Evolutionary conservation across 2,113 vertebrate genomes (phyloP).

Genomic region (Lepus timidus): DNA sequence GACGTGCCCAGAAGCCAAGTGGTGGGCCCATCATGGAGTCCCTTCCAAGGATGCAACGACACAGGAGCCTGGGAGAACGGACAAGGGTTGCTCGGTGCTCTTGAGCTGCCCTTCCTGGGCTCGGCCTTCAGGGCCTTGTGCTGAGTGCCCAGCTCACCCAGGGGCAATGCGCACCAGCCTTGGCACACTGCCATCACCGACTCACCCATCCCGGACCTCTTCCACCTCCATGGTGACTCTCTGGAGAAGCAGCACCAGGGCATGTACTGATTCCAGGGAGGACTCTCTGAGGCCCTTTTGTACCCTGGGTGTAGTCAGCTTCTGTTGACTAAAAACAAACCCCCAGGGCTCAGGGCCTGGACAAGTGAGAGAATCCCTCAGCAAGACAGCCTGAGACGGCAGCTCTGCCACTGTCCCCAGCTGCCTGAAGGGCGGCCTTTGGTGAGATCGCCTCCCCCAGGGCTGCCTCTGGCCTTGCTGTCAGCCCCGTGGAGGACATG

Average conservation of each 20-base stretch:
- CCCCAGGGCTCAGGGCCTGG: background rate
- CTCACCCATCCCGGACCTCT: background rate
- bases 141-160: background rate
- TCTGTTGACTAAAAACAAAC: conserved; percentile 7
- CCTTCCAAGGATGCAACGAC: background rate
- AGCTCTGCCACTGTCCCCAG: background rate
- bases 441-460: background rate
- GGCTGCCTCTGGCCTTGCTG: background rate
- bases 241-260: background rate
- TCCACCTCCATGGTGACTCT: background rate
- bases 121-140: background rate
- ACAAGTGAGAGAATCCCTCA: background rate
- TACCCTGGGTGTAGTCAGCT: background rate
- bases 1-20: background rate
- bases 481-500: background rate
- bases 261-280: background rate
- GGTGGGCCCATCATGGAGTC: background rate
- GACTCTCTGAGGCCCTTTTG: background rate
- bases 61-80: too few species aligned
- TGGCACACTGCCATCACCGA: background rate
- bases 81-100: background rate
- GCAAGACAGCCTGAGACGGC: background rate
- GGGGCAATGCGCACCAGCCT: background rate
- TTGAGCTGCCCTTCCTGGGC: background rate
- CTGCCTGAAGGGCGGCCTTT: background rate